Base-by-base conservation (phyloP, 2,888 invertebrate genomes). In the Calliopum simillimum region DNA sequence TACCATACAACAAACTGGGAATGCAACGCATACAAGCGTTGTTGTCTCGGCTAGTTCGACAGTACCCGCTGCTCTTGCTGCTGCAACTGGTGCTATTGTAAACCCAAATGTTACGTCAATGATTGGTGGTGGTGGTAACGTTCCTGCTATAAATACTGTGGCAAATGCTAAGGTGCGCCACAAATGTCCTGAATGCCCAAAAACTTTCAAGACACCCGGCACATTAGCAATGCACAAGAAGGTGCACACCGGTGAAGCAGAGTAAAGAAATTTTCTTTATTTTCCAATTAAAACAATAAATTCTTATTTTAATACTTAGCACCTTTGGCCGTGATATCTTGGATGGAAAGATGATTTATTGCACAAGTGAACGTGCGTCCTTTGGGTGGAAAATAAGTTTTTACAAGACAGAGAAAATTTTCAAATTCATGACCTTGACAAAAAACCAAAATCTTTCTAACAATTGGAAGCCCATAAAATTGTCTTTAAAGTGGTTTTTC, bases 191-290 rank as follows among this genome's bases (percentile, higher is more conserved):
- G 85, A 85, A 72, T 85, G 85, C 65, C 84, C 85, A 73, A 85
- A 84, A 73, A 85, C 84, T 25, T 85, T 85, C 73, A 85, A 85
- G 74, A 85, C 85, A 49, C 84, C 83, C 68, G 84, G 84, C 73
- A 85, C 85, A 68, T 75, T 85, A 76, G 81, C 83, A 63, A 84
- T 85, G 84, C 85, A 85, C 75, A 82, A 84, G 73, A 85, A 84
- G 77, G 81, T 84, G 64, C 85, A 85, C 77, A 80, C 82, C 72
- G 85, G 85, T 79, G 85, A 85, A 80, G 84, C 84, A 82, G 85
- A 85, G 84, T 85, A 85, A 85, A 79, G 80, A 72, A 73, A 78
- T 73, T 77, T 78, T 77, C 71, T 79, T 74, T 66, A 55, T 55
- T 13, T 19, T 13, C 14, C n/a, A 12, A 63, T 16, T 44, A 33